These are phyloP conservation scores for Myiagra hebetior DNA, from an alignment of 2,113 vertebrate species.

Conservation along the genomic window DNA sequence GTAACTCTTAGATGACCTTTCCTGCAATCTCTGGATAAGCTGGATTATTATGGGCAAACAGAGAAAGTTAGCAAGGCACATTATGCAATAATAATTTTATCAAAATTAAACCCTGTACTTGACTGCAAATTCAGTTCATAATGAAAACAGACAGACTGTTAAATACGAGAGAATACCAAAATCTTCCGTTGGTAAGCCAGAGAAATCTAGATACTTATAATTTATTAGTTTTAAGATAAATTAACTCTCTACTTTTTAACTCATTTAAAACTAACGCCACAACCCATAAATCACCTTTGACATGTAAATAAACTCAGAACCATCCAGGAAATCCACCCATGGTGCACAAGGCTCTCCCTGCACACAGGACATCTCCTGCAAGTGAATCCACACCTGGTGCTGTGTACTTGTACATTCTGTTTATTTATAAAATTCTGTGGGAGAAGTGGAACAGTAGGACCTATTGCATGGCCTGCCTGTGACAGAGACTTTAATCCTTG, in stretches of 20 bases:
- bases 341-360: rapidly evolving
- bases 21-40: neutral
- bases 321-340: neutral
- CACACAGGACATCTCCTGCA: neutral
- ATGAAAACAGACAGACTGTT: neutral
- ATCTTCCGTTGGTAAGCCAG: neutral
- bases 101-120: neutral
- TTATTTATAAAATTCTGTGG: neutral
- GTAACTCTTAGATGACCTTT: neutral
- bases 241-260: neutral
- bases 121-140: neutral
- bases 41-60: neutral
- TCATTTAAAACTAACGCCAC: neutral
- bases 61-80: neutral
- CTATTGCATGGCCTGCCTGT: neutral
- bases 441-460: neutral
- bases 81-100: neutral
- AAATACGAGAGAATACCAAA: neutral
- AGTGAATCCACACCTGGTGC: neutral
- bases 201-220: neutral
- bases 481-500: neutral
- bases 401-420: neutral
- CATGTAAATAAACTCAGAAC: rapidly evolving
- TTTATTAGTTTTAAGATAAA: neutral
- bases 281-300: neutral